These are phyloP conservation scores for Thymelicus sylvestris DNA, from an alignment of 2,888 invertebrate species.

Conservation along the genomic window DNA sequence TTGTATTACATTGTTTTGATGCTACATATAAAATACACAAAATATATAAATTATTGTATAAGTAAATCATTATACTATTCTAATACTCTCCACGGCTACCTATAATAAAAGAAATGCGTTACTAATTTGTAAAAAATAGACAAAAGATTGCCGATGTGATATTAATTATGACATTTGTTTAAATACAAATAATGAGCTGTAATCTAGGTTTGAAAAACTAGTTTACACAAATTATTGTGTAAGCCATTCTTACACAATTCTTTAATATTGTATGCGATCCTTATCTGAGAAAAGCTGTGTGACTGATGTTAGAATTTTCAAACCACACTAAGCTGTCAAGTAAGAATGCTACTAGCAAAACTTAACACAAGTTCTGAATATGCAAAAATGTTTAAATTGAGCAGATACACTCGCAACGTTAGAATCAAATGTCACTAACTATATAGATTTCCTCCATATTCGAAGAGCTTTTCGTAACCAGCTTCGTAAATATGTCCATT, in stretches of 20 bases:
- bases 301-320: too few species aligned
- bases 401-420: neutral
- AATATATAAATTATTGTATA: slow-evolving; percentile 24
- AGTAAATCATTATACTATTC: slow-evolving; percentile 7
- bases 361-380: too few species aligned
- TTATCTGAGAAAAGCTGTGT: too few species aligned
- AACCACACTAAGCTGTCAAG: too few species aligned
- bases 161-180: neutral
- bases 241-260: neutral
- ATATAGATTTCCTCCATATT: neutral
- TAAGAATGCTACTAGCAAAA: too few species aligned
- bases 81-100: slow-evolving; percentile 39
- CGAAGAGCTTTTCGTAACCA: neutral
- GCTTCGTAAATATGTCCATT: neutral
- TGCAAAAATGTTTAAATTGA: neutral
- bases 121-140: slow-evolving; percentile 14
- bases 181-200: neutral
- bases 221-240: neutral
- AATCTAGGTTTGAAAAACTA: neutral
- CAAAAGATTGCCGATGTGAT: neutral
- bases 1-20: slow-evolving; percentile 6
- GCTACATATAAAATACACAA: slow-evolving; percentile 36
- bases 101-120: slow-evolving; percentile 46
- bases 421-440: neutral
- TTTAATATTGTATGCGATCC: neutral